Evolutionary conservation across 2,797 vertebrate genomes (phyloP).

Genomic region (Etheostoma perlongum): DNA sequence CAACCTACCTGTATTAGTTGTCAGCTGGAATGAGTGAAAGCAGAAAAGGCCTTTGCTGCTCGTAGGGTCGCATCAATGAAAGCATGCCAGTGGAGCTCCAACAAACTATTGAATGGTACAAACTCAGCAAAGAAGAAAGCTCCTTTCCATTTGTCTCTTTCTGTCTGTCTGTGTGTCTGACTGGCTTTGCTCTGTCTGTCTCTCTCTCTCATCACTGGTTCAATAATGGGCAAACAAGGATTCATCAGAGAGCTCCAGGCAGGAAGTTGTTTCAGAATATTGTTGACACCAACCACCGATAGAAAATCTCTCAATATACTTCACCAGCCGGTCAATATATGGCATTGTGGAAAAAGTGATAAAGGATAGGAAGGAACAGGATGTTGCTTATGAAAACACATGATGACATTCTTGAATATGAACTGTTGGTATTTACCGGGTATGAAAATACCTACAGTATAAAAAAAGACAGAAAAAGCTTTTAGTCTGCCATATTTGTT

Average conservation of each 20-base stretch:
- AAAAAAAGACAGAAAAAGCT: background rate
- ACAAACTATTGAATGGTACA: slow-evolving; percentile 46
- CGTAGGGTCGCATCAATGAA: slow-evolving; percentile 55
- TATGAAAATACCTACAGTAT: background rate
- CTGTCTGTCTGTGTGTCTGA: slow-evolving; percentile 30
- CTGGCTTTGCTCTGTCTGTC: background rate
- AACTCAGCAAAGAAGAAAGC: slow-evolving; percentile 48
- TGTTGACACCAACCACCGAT: slow-evolving; percentile 41
- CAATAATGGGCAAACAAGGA: slow-evolving; percentile 73
- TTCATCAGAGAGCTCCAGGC: slow-evolving; percentile 70
- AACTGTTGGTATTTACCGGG: background rate
- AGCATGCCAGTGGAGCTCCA: slow-evolving; percentile 65
- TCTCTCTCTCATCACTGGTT: slow-evolving; percentile 59
- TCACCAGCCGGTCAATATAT: slow-evolving; percentile 56
- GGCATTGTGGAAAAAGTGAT: slow-evolving; percentile 59
- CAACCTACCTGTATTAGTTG: slow-evolving; percentile 72
- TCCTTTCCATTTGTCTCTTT: slow-evolving; percentile 51
- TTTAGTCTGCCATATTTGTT: too few species aligned
- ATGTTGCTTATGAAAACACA: slow-evolving; percentile 1
- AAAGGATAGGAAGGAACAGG: slow-evolving; percentile 29
- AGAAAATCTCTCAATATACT: slow-evolving; percentile 41
- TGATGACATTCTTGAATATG: background rate
- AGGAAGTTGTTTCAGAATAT: slow-evolving; percentile 58
- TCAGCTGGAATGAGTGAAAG: slow-evolving; percentile 48
- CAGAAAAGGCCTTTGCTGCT: slow-evolving; percentile 55